These are phyloP conservation scores for Thermophis baileyi DNA, from an alignment of 2,113 vertebrate species.

Conservation along the genomic window DNA sequence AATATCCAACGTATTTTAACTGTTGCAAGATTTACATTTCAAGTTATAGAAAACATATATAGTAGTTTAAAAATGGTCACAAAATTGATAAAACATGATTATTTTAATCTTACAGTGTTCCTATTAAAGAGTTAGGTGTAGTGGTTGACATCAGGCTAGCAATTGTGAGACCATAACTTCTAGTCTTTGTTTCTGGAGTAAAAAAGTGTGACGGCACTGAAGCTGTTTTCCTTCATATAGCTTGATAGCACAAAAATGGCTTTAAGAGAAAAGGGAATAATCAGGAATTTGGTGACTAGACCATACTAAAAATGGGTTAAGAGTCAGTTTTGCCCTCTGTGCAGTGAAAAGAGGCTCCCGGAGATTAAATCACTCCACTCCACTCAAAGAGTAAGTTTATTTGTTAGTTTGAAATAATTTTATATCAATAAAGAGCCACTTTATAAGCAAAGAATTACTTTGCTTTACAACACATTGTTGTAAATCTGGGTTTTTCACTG, in stretches of 20 bases:
- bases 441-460: not conserved
- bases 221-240: not conserved
- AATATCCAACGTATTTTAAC: not conserved
- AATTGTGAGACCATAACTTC: not conserved
- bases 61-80: not conserved
- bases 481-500: not conserved
- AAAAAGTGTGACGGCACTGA: not conserved
- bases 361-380: not conserved
- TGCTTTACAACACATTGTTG: not conserved
- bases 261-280: not conserved
- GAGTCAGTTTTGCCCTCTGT: not conserved
- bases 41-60: not conserved
- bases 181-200: not conserved
- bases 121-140: not conserved
- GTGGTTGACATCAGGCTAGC: not conserved
- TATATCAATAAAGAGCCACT: not conserved
- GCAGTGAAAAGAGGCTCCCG: not conserved
- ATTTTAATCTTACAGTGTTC: not conserved
- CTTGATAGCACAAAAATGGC: not conserved
- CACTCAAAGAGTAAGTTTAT: not conserved
- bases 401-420: not conserved
- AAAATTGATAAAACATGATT: not conserved
- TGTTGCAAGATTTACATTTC: not conserved
- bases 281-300: not conserved
- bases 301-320: not conserved